phyloP scores from a whole-genome alignment of 2,797 vertebrate species.

The Mus spretus region DNA sequence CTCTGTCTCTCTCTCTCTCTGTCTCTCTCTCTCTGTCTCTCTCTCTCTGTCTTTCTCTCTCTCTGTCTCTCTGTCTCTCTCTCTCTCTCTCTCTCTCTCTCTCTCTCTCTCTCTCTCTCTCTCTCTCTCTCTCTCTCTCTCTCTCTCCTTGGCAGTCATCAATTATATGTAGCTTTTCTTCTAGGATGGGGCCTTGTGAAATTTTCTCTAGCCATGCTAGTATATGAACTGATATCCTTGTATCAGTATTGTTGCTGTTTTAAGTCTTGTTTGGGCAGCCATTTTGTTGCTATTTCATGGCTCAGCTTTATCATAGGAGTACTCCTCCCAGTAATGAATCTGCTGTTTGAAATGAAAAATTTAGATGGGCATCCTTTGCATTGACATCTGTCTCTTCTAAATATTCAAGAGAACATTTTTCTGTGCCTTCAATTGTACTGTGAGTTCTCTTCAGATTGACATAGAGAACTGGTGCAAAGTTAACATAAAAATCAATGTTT shows the following conservation, averaged over 20 bases:
- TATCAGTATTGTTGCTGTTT: neutral
- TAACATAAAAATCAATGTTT: neutral
- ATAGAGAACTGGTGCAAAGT: neutral
- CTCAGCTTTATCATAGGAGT: neutral
- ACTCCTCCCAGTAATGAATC: neutral
- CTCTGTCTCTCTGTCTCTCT: no score
- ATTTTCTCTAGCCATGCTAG: neutral
- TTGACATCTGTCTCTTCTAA: slow-evolving; percentile 50
- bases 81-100: no score
- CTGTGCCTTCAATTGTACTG: neutral
- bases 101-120: no score
- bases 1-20: no score
- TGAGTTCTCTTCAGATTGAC: neutral
- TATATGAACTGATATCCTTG: neutral
- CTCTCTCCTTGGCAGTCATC: no score
- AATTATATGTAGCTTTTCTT: neutral
- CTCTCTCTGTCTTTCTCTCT: no score
- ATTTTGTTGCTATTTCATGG: neutral
- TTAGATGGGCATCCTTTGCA: neutral
- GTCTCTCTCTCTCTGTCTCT: no score
- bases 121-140: neutral
- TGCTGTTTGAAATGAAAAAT: slow-evolving; percentile 39
- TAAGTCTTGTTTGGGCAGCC: neutral
- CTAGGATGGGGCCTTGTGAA: neutral
- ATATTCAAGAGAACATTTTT: slow-evolving; percentile 6